Conservation (phyloP, 1,140 invertebrate genomes). For the Periplaneta americana region DNA sequence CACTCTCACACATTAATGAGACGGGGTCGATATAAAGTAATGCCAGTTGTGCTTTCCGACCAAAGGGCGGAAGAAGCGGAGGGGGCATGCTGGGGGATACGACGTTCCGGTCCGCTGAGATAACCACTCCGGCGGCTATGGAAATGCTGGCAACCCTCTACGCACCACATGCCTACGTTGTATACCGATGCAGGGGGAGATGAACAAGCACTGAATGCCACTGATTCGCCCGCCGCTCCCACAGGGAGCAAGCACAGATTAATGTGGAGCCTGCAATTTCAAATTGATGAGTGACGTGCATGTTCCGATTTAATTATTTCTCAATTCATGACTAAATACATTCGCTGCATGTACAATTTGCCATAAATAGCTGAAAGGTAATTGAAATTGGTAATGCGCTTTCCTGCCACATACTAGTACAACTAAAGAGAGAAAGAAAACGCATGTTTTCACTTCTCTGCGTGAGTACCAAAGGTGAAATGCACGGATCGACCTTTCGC, state of each 20-base stretch:
- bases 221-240: neutral
- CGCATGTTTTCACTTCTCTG: no score
- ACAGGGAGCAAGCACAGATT: neutral
- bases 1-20: no score
- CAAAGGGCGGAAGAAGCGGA: no score
- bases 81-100: no score
- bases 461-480: no score
- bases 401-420: neutral
- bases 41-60: no score
- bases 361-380: neutral
- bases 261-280: neutral
- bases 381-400: neutral
- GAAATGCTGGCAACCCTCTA: neutral
- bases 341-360: neutral
- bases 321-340: neutral
- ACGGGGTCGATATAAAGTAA: no score
- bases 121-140: no score
- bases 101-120: neutral
- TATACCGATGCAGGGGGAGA: neutral
- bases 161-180: neutral
- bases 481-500: no score
- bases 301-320: neutral
- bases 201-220: neutral
- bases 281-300: neutral
- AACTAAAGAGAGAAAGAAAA: neutral